Conservation (phyloP, 2,888 invertebrate species). For the Megamerina dolium region DNA sequence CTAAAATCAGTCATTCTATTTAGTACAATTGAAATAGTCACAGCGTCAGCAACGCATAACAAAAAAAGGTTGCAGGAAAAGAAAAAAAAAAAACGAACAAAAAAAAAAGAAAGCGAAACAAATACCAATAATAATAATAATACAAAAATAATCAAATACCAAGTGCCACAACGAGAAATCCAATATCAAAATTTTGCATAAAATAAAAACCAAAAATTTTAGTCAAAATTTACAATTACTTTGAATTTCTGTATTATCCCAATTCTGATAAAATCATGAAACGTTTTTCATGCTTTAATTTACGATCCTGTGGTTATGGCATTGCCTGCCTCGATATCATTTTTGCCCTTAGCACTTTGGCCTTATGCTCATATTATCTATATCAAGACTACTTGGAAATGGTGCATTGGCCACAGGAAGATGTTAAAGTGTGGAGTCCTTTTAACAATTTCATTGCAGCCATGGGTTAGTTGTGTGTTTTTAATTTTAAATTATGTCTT, state of each 20-base stretch:
- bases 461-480: constrained; percentile 24
- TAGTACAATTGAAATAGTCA: constrained; percentile 16
- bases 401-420: constrained; percentile 35
- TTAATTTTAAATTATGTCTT: neutral
- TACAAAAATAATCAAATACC: constrained; percentile 1
- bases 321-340: constrained; percentile 37
- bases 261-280: constrained; percentile 28
- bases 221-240: no score
- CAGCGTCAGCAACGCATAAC: constrained; percentile 12
- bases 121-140: neutral
- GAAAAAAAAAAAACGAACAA: constrained; percentile 1
- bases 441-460: constrained; percentile 34
- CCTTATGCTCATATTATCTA: constrained; percentile 35
- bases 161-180: neutral
- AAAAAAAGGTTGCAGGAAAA: constrained; percentile 1
- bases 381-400: constrained; percentile 36
- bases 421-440: constrained; percentile 35
- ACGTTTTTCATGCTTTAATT: constrained; percentile 36
- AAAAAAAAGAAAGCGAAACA: neutral
- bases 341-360: constrained; percentile 28
- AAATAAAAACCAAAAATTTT: no score
- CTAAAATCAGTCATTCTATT: constrained; percentile 4
- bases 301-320: constrained; percentile 32
- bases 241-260: no score
- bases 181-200: no score